These are phyloP conservation scores for Acanthurus tractus DNA, from an alignment of 2,797 vertebrate species.

Conservation along the genomic window DNA sequence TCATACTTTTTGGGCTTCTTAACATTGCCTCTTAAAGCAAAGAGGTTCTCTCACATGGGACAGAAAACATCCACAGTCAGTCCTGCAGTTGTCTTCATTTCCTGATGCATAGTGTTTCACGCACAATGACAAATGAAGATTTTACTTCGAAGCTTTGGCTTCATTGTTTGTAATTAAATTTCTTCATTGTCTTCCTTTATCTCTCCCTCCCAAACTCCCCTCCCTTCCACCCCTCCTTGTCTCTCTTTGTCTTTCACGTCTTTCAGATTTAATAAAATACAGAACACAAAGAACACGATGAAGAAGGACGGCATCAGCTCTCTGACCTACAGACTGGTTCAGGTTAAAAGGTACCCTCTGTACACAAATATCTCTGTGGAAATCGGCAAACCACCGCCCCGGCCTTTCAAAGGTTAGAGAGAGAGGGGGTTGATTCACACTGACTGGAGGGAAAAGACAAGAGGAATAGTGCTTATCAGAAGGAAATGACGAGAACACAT, in stretches of 20 bases:
- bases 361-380: conserved; percentile 99
- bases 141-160: background rate
- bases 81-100: conserved; percentile 1
- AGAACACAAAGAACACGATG: conserved; percentile 99
- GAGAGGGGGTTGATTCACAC: conserved; percentile 14
- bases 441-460: conserved; percentile 4
- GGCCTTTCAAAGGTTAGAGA: conserved; percentile 90
- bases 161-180: conserved; percentile 13
- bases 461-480: conserved; percentile 20
- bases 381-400: conserved; percentile 93
- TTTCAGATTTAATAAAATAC: conserved; percentile 97
- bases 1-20: background rate
- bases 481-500: conserved; percentile 16
- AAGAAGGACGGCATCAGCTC: conserved; percentile 96
- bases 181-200: conserved; percentile 4
- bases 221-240: background rate
- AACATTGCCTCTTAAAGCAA: background rate
- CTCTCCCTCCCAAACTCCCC: no score
- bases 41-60: background rate
- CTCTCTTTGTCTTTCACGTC: conserved; percentile 18
- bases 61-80: background rate
- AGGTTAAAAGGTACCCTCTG: conserved; percentile 91
- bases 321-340: conserved; percentile 92
- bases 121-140: background rate
- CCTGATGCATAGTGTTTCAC: background rate